Evolutionary conservation across 2,888 invertebrate species (phyloP).

Genomic region (Periphyllus acericola): DNA sequence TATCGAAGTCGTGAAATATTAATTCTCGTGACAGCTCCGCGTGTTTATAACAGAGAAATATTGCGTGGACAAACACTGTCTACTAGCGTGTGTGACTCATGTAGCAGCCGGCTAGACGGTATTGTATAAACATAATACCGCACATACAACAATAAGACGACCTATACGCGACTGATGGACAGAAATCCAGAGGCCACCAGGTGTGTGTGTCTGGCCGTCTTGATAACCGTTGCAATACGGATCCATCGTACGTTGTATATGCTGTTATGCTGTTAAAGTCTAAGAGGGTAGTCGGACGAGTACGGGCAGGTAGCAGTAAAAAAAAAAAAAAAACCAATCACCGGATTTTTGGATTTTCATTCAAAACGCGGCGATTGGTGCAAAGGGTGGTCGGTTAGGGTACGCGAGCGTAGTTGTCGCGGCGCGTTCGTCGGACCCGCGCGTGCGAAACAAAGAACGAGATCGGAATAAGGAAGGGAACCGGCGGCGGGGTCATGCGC

Average conservation of each 20-base stretch:
- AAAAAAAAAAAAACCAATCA: not conserved
- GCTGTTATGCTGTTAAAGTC: not conserved
- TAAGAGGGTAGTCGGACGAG: no score
- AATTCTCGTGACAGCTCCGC: not conserved
- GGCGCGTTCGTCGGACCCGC: not conserved
- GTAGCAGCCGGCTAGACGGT: conserved; percentile 38
- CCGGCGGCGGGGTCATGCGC: not conserved
- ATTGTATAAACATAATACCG: not conserved
- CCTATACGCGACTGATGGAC: not conserved
- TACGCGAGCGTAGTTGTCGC: not conserved
- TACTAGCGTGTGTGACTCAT: not conserved
- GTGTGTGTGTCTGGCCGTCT: not conserved
- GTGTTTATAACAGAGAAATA: not conserved
- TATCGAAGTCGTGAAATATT: not conserved
- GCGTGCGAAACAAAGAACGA: not conserved
- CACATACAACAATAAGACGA: not conserved
- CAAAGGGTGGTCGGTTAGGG: not conserved
- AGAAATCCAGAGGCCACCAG: not conserved
- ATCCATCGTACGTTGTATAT: not conserved
- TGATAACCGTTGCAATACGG: not conserved
- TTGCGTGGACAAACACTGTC: not conserved
- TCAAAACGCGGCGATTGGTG: not conserved
- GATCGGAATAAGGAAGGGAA: not conserved
- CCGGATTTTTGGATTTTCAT: not conserved
- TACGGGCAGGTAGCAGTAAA: not conserved